phyloP scores from a whole-genome alignment of 2,888 invertebrate genomes.

The Drosophila hamatofila region DNA sequence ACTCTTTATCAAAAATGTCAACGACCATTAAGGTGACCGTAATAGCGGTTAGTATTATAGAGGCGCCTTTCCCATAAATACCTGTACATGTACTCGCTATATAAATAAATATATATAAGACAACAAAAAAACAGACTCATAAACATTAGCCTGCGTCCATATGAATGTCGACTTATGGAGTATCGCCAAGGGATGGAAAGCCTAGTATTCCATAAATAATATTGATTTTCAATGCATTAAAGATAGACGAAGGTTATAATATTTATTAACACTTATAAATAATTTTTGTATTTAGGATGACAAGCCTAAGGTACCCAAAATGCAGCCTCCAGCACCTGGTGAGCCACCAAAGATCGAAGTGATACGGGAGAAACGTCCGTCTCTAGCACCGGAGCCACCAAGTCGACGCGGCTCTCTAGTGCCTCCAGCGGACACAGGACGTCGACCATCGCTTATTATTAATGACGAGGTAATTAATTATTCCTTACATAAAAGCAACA shows the following conservation, averaged over 20 bases:
- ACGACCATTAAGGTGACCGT: constrained; percentile 54
- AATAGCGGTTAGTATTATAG: constrained; percentile 42
- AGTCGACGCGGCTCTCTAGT: constrained; percentile 94
- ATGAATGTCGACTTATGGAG: background rate
- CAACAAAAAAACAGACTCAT: too few relatives aligned
- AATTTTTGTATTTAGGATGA: constrained; percentile 71
- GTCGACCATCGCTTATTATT: constrained; percentile 95
- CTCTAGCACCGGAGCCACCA: constrained; percentile 89
- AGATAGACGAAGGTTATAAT: background rate
- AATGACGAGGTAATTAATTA: constrained; percentile 93
- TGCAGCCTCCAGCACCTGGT: constrained; percentile 88
- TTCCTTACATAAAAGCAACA: background rate
- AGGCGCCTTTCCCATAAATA: too few relatives aligned
- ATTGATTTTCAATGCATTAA: background rate
- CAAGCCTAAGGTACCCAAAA: constrained; percentile 88
- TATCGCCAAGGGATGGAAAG: background rate
- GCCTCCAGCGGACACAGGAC: constrained; percentile 92
- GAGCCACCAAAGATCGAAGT: constrained; percentile 94
- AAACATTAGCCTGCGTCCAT: background rate
- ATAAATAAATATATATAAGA: background rate
- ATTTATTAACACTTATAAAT: background rate
- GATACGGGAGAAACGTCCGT: constrained; percentile 93
- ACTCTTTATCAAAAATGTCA: constrained; percentile 44
- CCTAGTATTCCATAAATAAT: background rate
- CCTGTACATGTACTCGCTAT: too few relatives aligned